These are phyloP conservation scores for Euthynnus affinis DNA, from an alignment of 2,797 vertebrate genomes.

Conservation along the genomic window DNA sequence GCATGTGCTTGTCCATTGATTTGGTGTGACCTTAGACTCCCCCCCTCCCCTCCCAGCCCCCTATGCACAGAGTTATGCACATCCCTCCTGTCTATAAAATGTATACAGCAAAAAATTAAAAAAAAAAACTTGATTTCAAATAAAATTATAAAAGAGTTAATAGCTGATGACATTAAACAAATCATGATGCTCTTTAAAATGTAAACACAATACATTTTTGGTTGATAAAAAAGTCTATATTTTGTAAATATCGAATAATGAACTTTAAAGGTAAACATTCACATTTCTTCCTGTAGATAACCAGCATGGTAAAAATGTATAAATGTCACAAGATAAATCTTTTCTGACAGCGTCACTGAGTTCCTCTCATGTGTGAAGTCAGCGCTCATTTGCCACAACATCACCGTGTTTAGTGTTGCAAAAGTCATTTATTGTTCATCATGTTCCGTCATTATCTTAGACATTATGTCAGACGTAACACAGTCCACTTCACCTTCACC, in stretches of 20 bases:
- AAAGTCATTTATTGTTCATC: not conserved
- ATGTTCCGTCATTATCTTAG: not conserved
- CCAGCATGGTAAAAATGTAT: not conserved
- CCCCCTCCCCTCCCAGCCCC: too few species aligned
- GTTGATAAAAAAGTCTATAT: too few species aligned
- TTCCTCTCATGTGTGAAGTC: too few species aligned
- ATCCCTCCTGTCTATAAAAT: not conserved
- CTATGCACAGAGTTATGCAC: not conserved
- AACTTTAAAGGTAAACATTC: not conserved
- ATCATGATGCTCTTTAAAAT: not conserved
- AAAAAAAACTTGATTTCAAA: not conserved
- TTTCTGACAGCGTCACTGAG: not conserved
- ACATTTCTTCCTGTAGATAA: too few species aligned
- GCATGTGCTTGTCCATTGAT: constrained; percentile 72
- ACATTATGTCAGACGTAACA: not conserved
- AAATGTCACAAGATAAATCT: not conserved
- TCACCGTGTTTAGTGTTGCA: not conserved
- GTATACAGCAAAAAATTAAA: not conserved
- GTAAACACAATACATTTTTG: not conserved
- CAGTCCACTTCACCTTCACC: constrained; percentile 1
- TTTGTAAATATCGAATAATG: too few species aligned
- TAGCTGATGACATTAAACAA: not conserved
- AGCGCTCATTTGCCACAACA: too few species aligned
- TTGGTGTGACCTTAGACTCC: constrained; percentile 51
- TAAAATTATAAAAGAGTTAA: not conserved